Base-by-base conservation (phyloP, 2,113 vertebrate genomes). In the Stegastes partitus region DNA sequence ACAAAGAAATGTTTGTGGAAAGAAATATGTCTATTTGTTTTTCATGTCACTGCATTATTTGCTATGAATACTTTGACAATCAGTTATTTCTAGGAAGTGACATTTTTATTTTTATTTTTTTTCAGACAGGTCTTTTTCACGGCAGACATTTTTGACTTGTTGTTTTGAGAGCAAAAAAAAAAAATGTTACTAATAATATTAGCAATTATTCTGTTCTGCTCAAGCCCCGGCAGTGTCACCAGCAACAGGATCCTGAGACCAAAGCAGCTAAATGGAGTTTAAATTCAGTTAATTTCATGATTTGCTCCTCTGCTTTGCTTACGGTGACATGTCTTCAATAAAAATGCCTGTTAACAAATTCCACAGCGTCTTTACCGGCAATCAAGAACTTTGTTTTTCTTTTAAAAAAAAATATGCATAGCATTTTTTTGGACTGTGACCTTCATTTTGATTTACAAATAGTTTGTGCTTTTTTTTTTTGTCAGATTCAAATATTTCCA, bases 391-490 rank as follows among this genome's bases (percentile, higher is more conserved):
- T 19, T 37, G 19, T 51, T 47, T 47, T 47, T 47, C 15, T 8
- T n/a, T n/a, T n/a, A n/a, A n/a, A n/a, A n/a, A 55, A 73, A 26
- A 34, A 34, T 34, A 34, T 7, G 31, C 31, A 44, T 8, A 19
- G 31, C 0, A 5, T 31, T 62, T 47, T 10, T 42, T n/a, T n/a
- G n/a, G 26, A 8, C 7, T 62, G 10, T 59, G 19, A 3, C 53
- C 11, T 23, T 56, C 25, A 37, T 55, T 61, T 53, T 39, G 3
- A 26, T 59, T 66, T 67, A n/a, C 8, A 61, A 67, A 39, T 22
- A 45, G 2, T 34, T 31, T 37, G 5, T 22, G 12, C 15, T 47
- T 47, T 5, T 31, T 47, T 5, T 31, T 31, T 31, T 7, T 4
- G 8, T 7, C 31, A 5, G 31, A 31, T 31, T 31, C 5, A 31